Evolutionary conservation across 2,113 vertebrate species (phyloP).

Genomic region (Zapus hudsonius): DNA sequence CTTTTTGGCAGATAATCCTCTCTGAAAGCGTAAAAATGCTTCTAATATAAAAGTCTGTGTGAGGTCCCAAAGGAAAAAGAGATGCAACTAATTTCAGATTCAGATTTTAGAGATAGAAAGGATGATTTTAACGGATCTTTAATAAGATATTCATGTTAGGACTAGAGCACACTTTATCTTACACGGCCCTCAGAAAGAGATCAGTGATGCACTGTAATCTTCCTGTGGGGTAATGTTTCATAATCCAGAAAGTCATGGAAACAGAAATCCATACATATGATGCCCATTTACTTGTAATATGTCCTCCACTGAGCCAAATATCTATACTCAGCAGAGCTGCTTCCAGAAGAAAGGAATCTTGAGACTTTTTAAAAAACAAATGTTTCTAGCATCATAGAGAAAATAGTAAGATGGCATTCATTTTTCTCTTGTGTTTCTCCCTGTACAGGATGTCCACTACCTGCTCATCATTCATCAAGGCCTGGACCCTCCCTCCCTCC

Average conservation of each 20-base stretch:
- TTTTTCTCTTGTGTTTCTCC: background rate
- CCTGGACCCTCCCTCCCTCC: background rate
- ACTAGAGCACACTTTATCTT: slow-evolving; percentile 28
- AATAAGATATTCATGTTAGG: slow-evolving; percentile 39
- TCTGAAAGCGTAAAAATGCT: slow-evolving; percentile 28
- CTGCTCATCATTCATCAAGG: background rate
- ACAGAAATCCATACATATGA: background rate
- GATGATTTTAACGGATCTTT: slow-evolving; percentile 4
- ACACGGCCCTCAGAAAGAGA: slow-evolving; percentile 12
- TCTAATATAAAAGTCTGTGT: slow-evolving; percentile 49
- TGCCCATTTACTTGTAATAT: background rate
- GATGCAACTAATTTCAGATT: background rate
- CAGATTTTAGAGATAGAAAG: slow-evolving; percentile 43
- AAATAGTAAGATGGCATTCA: background rate
- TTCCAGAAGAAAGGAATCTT: background rate
- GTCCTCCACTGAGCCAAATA: background rate
- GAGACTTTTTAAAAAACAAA: background rate
- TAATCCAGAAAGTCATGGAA: slow-evolving; percentile 26
- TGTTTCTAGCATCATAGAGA: background rate
- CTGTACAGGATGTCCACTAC: background rate
- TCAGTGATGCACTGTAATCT: background rate
- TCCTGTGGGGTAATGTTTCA: slow-evolving; percentile 44
- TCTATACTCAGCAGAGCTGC: background rate
- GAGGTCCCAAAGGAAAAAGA: slow-evolving; percentile 29
- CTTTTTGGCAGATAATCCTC: slow-evolving; percentile 36